Evolutionary conservation across 2,888 invertebrate species (phyloP), one percentile per base, ranked within the genome.

Genomic region (Eupithecia vulgata): DNA sequence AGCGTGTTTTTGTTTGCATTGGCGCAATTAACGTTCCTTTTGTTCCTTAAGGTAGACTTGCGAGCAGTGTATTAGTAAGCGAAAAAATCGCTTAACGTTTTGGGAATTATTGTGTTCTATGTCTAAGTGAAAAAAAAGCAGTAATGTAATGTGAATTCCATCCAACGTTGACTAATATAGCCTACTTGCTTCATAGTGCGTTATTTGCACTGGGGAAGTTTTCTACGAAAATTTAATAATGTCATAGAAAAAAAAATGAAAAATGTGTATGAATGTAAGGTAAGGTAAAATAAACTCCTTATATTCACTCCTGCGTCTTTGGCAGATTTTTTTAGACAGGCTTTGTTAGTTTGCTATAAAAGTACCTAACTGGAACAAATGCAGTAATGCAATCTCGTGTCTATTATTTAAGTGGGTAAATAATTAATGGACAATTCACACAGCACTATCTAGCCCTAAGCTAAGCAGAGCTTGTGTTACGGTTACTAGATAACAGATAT

Each of bases 21-120:
- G 67, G 67, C 35, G 69, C 69, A 75, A 75, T 75, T 75, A 75
- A 70, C 67, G 74, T 67, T 72, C 67, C 68, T 71, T 71, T 74
- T 70, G 71, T 75, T 62, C 62, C 42, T 74, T 62, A 17, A 7
- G 35, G 17, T 62, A 62, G n/a, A 62, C 35, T 62, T 37, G 17
- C n/a, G 64, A 37, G 64, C 5, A 10, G 7, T n/a, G 5, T 40
- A 13, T 15, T 15, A 15, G 59, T 59, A 5, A 59, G 59, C 59
- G 30, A 30, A 25, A 59, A 30, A 30, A 13, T 30, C 30, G 52
- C 15, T 25, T 30, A 30, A 30, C 25, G 52, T 40, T 64, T 37
- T 40, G 8, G 12, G 13, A 3, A 37, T 37, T 7, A 45, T 17
- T 42, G 5, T 42, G 42, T 42, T 42, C 15, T 42, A 15, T 42